phyloP scores from a whole-genome alignment of 2,797 vertebrate species.

The Ctenopoma multispine region DNA sequence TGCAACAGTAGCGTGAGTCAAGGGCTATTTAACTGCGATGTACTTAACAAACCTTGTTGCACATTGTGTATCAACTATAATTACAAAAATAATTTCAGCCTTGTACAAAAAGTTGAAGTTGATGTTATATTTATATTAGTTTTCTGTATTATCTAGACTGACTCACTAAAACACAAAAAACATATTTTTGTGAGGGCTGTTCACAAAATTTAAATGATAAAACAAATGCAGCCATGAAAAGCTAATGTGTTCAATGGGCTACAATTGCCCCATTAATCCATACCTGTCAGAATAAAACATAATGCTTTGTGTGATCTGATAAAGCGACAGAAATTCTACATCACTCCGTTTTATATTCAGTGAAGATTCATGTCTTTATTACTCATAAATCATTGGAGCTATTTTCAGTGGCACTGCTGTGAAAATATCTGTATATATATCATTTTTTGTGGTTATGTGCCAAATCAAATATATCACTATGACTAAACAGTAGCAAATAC shows the following conservation, averaged over 20 bases:
- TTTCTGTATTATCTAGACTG: background rate
- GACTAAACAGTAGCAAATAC: slow-evolving; percentile 33
- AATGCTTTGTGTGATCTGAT: slow-evolving; percentile 20
- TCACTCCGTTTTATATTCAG: slow-evolving; percentile 45
- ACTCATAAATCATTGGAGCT: slow-evolving; percentile 41
- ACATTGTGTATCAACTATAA: background rate
- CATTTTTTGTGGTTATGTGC: slow-evolving; percentile 20
- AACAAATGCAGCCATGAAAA: slow-evolving; percentile 4
- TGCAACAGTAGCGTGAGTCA: background rate
- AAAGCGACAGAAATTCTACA: slow-evolving; percentile 35
- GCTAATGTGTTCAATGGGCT: slow-evolving; percentile 11
- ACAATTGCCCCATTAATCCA: slow-evolving; percentile 31
- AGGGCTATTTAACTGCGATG: background rate
- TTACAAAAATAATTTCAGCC: slow-evolving; percentile 11
- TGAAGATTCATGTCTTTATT: slow-evolving; percentile 43
- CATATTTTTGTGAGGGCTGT: too few relatives aligned
- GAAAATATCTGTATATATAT: slow-evolving; percentile 33
- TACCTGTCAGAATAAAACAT: slow-evolving; percentile 37
- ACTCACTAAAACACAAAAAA: slow-evolving; percentile 11
- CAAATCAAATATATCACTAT: slow-evolving; percentile 22
- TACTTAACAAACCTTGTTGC: slow-evolving; percentile 13
- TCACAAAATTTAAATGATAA: background rate
- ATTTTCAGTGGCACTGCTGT: background rate
- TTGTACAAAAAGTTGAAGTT: background rate
- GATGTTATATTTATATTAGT: background rate